A percentile compares a stretch with the other conserved stretches of the same genome.
These are phyloP conservation scores for Hippopotamus amphibius DNA, from an alignment of 2,113 vertebrate species.

Conservation along the genomic window DNA sequence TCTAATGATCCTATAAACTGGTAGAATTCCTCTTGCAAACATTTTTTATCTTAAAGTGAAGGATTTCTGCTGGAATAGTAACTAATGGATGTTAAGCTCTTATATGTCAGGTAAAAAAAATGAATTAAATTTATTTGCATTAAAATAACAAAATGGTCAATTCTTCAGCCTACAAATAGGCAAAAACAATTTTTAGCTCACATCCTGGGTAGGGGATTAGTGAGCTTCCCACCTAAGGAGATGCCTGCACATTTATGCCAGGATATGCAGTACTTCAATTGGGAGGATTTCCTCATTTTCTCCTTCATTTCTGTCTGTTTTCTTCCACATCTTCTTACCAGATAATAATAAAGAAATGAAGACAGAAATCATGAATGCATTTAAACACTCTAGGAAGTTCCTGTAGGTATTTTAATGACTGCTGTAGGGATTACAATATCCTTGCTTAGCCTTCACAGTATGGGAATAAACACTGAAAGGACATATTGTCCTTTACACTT, in stretches of 20 bases:
- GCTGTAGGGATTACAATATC: not conserved
- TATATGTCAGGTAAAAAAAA: constrained; percentile 48
- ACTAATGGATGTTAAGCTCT: constrained; percentile 2
- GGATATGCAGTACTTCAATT: accelerated
- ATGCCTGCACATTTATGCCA: accelerated
- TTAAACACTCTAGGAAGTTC: not conserved
- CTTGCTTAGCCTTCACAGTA: not conserved
- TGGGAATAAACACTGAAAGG: not conserved
- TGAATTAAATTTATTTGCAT: constrained; percentile 62
- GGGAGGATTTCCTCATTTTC: not conserved
- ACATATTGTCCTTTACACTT: not conserved
- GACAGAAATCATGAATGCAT: not conserved
- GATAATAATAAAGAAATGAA: not conserved
- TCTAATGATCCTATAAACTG: constrained; percentile 71
- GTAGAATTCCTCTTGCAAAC: constrained; percentile 64
- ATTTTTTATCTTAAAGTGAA: constrained; percentile 65
- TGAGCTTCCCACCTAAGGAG: not conserved
- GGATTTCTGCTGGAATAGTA: constrained; percentile 54
- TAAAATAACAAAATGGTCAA: constrained; percentile 39
- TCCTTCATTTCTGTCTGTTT: not conserved
- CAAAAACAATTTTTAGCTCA: not conserved
- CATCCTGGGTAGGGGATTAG: not conserved
- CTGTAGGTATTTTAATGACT: constrained; percentile 6
- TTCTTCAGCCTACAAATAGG: not conserved
- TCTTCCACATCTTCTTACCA: not conserved